Conservation (phyloP, 2,888 invertebrate genomes). For the Rotaria magnacalcarata region DNA sequence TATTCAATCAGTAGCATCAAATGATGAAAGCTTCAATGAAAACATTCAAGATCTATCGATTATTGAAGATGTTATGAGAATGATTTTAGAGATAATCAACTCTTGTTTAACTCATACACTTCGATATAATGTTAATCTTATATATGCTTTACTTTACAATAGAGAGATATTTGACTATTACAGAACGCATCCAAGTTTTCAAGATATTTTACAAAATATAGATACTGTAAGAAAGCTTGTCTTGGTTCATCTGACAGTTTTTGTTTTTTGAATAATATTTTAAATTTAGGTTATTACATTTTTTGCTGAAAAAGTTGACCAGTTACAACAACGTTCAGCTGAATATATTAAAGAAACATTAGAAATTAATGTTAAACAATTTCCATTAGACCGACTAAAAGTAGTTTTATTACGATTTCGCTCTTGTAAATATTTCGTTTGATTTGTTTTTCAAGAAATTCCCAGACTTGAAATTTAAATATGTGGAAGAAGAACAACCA, state of each 20-base stretch:
- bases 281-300: not conserved
- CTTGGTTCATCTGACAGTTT: not conserved
- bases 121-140: slow-evolving; percentile 79
- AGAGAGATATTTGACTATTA: slow-evolving; percentile 73
- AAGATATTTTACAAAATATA: slow-evolving; percentile 60
- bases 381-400: slow-evolving; percentile 86
- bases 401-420: slow-evolving; percentile 62
- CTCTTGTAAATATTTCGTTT: no score
- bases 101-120: slow-evolving; percentile 84
- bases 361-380: slow-evolving; percentile 81
- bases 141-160: slow-evolving; percentile 91
- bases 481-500: slow-evolving; percentile 95
- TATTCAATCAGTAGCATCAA: not conserved
- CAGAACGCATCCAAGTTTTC: slow-evolving; percentile 79
- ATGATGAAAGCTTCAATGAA: not conserved
- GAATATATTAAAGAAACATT: slow-evolving; percentile 80
- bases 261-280: not conserved
- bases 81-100: slow-evolving; percentile 93
- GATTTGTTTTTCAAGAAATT: slow-evolving; percentile 73
- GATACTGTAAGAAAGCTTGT: slow-evolving; percentile 38
- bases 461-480: slow-evolving; percentile 94
- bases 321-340: slow-evolving; percentile 65
- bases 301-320: slow-evolving; percentile 64
- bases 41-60: slow-evolving; percentile 73
- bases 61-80: slow-evolving; percentile 87